These are phyloP conservation scores for Tipula unca DNA, from an alignment of 2,888 invertebrate species.

Conservation along the genomic window DNA sequence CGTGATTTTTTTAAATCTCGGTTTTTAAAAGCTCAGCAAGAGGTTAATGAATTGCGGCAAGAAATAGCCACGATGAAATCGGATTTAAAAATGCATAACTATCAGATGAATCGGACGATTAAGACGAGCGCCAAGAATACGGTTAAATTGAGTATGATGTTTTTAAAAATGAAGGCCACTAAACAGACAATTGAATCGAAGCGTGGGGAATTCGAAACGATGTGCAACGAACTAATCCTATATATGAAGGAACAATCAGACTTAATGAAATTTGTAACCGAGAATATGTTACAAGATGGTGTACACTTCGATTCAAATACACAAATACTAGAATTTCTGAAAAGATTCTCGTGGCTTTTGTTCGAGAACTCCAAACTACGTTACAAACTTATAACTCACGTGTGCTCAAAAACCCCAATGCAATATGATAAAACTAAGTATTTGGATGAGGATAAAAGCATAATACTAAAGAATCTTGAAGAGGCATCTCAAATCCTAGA, in stretches of 20 bases:
- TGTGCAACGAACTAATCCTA: slow-evolving; percentile 1
- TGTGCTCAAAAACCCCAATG: background rate
- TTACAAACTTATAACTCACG: background rate
- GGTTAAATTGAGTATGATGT: slow-evolving; percentile 16
- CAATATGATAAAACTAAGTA: background rate
- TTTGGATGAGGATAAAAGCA: background rate
- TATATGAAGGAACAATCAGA: slow-evolving; percentile 18
- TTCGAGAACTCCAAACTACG: slow-evolving; percentile 14
- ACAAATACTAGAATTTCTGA: background rate
- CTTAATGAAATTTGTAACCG: background rate
- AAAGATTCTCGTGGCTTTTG: background rate
- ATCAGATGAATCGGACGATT: background rate
- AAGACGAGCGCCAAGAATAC: background rate
- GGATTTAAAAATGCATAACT: background rate
- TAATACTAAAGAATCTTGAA: slow-evolving; percentile 9
- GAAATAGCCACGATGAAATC: background rate
- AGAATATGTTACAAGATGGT: background rate
- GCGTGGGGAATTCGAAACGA: background rate
- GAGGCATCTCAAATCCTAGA: background rate
- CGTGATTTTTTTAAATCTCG: background rate
- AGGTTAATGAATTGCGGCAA: background rate
- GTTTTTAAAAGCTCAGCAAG: background rate
- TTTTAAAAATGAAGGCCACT: slow-evolving; percentile 14
- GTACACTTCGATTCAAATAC: background rate
- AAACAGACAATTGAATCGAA: slow-evolving; percentile 1